Evolutionary conservation across 2,888 invertebrate species (phyloP), one percentile per base, ranked within the genome.

Genomic region (Ornithoptera priamus): DNA sequence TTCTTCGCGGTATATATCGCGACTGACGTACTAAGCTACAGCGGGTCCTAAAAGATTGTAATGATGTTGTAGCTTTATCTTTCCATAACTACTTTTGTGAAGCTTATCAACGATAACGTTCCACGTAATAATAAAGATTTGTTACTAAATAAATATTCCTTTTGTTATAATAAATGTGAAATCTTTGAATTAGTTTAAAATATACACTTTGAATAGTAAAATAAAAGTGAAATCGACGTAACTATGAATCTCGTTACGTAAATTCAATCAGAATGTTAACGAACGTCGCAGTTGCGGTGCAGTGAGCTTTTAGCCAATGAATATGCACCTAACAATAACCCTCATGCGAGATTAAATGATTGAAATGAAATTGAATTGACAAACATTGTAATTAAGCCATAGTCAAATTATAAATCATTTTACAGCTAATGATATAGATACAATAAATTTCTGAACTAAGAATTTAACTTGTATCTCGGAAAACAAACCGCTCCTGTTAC

Each of bases 231-330:
- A 22, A 22, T 22, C 22, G 22, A 7, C 62, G 24, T 22, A 62
- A 20, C 22, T 20, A 46, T 46, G 20, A 62, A 50, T 46, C 62
- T 62, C 42, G 62, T 46, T 46, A 62, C 62, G 62, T 62, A 46
- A 62, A 46, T 62, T 62, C n/a, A 62, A 62, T 46, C 42, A 22
- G 62, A 62, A 62, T 36, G 60, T 56, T 62, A 42, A 67, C 62
- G 56, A 62, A 62, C 36, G 42, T 56, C 62, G 62, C 62, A 46
- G 62, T 20, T 7, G 22, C 36, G 36, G 56, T 24, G 22, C 62
- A 62, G 62, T 62, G 50, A 68, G 62, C 67, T 57, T 62, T 62
- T 53, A 46, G 24, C 50, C 57, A 20, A 68, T 68, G 57, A 62
- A 62, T 42, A 30, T 68, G 57, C 57, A 62, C 53, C 20, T 62